These are phyloP conservation scores for Neodiprion lecontei DNA, from an alignment of 1,140 invertebrate genomes.

Conservation along the genomic window DNA sequence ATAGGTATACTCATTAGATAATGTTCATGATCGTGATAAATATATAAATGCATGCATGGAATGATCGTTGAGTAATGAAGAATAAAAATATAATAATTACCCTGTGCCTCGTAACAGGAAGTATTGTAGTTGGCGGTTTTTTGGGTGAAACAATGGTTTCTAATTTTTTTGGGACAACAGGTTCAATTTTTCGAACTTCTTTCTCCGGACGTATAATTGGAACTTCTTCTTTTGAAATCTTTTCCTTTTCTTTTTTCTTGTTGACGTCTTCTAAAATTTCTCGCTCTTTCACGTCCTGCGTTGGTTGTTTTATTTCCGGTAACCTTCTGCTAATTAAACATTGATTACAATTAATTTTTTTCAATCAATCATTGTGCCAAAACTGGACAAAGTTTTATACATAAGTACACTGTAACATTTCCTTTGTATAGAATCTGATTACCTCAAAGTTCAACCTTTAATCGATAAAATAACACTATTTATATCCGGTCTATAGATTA, in stretches of 20 bases:
- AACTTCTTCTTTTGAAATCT: conserved; percentile 42
- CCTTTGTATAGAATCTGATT: too few species aligned
- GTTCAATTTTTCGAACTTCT: conserved; percentile 51
- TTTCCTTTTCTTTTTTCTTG: conserved; percentile 27
- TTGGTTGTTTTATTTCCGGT: conserved; percentile 25
- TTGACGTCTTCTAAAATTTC: conserved; percentile 30
- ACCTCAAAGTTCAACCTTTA: too few species aligned
- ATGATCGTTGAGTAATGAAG: neutral
- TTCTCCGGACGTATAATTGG: conserved; percentile 49
- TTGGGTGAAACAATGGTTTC: conserved; percentile 54
- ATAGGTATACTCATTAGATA: neutral
- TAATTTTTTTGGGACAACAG: conserved; percentile 41
- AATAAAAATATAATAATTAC: conserved; percentile 31
- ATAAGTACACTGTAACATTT: neutral
- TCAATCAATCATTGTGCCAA: conserved; percentile 42
- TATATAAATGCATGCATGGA: conserved; percentile 31
- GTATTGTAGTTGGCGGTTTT: conserved; percentile 46
- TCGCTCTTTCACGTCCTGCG: conserved; percentile 30
- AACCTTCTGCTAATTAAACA: neutral
- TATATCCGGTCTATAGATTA: too few species aligned
- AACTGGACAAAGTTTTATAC: conserved; percentile 15
- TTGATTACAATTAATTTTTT: conserved; percentile 33
- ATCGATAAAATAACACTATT: too few species aligned
- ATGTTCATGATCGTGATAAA: conserved; percentile 52
- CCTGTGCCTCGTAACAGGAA: conserved; percentile 55